Evolutionary conservation across 2,888 invertebrate species (phyloP), one percentile per base, ranked within the genome.

Genomic region (Bellardia bayeri): DNA sequence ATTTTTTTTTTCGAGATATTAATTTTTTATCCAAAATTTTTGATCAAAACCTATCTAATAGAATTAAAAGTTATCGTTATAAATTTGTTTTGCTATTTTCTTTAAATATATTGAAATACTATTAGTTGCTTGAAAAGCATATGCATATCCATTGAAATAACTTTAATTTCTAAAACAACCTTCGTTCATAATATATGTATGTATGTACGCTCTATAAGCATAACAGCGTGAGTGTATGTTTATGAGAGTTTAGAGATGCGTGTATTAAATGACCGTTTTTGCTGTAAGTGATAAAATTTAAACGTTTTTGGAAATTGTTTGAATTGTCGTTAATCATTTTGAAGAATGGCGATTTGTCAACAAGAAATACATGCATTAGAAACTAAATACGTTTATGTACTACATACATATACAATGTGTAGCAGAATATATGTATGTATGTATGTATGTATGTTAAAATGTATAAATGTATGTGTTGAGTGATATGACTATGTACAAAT

Each of bases 311-410:
- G 61, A 84, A 87, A 85, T 79, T 87, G 84, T 79, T 82, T 85
- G 68, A 78, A 87, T 85, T 79, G 87, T 88, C 89, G 89, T 89
- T 89, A 88, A 89, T 89, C 89, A 89, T 89, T 86, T 82, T 86
- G 85, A 87, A 85, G 75, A 86, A 86, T 87, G 85, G 87, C 88
- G 88, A 89, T 89, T 89, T 89, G 89, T 89, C 89, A 89, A 84
- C 88, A 86, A 61, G 88, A 89, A 82, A 75, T 66, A 87, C 81
- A 89, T 75, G 69, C 58, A 81, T 64, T 54, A 16, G 37, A 54
- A 68, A 74, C 61, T 71, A 86, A 75, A 80, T 79, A 75, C 58
- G 74, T 54, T 9, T 66, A 63, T n/a, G 5, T 51, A 64, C 45
- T 23, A 16, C 63, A 58, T 30, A 23, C 23, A 23, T 23, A 23